Base-by-base conservation (phyloP, 1,140 invertebrate species). In the Zaprionus capensis region DNA sequence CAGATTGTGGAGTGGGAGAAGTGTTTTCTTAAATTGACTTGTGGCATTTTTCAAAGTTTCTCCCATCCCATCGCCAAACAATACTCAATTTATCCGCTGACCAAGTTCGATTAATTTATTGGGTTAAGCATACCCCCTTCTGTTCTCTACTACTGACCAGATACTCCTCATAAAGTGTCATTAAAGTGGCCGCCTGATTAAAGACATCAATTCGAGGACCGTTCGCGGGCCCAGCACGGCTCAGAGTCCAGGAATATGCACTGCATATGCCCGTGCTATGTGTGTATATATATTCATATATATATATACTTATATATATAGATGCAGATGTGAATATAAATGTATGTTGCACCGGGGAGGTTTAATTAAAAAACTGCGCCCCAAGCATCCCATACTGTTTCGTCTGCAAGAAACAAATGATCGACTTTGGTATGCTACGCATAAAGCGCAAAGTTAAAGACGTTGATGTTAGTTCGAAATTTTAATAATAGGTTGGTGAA, bases 161-260 rank as follows among this genome's bases (percentile, higher is more conserved):
- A 22, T 17, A 22, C 17, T 56, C 28, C 55, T 58, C 84, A 86
- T 86, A 83, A 86, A 87, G 77, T 86, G 83, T 88, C 77, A 83
- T 83, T 86, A 87, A 82, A 86, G 72, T 80, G 73, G 84, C 84
- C 74, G 83, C 70, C 77, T 86, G 77, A 86, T 86, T 86, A 86
- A 86, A 88, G 76, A 59, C 84, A 88, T 86, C 83, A 88, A 88
- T 88, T 88, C 62, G 49, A 20, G 38, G 20, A 49, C 46, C 57
- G 61, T 61, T 53, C 36, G 46, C 46, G 20, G 31, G 17, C 24
- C 24, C 55, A 24, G 55, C 55, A n/a, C 26, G 20, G 55, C 38
- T 28, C 17, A 20, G 5, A n/a, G 20, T 44, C n/a, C n/a, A 9
- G 20, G 20, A 9, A 62, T 69, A 68, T 55, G n/a, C 57, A 62